Conservation (phyloP, 2,888 invertebrate genomes). For the Camponotus fellah region DNA sequence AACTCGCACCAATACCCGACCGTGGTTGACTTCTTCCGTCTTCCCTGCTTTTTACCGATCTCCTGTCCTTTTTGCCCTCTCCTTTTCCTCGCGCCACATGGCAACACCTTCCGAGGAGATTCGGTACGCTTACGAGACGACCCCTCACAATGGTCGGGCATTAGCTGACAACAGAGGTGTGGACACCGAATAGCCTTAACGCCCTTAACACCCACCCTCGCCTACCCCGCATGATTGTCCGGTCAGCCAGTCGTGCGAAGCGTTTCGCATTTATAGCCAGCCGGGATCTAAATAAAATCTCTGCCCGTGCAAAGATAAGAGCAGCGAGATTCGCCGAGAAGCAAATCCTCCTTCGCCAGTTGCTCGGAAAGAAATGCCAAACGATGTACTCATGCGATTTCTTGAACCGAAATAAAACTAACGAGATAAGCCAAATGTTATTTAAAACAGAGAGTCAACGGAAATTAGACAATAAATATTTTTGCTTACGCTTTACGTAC, state of each 20-base stretch:
- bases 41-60: slow-evolving; percentile 49
- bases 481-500: too few species aligned
- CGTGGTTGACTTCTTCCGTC: slow-evolving; percentile 69
- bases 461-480: neutral
- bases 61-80: slow-evolving; percentile 55
- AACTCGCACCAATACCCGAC: slow-evolving; percentile 79
- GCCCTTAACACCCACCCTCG: slow-evolving; percentile 69
- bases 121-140: slow-evolving; percentile 79
- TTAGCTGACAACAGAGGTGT: slow-evolving; percentile 85
- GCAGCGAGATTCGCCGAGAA: slow-evolving; percentile 73
- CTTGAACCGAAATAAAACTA: neutral
- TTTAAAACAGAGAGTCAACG: too few species aligned
- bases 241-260: slow-evolving; percentile 67
- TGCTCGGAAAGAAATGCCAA: slow-evolving; percentile 15
- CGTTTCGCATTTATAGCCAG: slow-evolving; percentile 83
- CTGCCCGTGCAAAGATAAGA: slow-evolving; percentile 76
- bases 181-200: slow-evolving; percentile 80
- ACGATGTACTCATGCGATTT: slow-evolving; percentile 42
- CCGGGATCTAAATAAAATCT: slow-evolving; percentile 85
- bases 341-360: slow-evolving; percentile 55
- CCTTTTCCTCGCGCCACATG: slow-evolving; percentile 47
- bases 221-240: slow-evolving; percentile 78
- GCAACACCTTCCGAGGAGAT: slow-evolving; percentile 64
- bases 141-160: slow-evolving; percentile 81
- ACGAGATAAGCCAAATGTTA: neutral